A percentile compares a stretch with the other conserved stretches of the same genome.
Evolutionary conservation across 2,113 vertebrate genomes (phyloP).

Genomic region (Todiramphus chloris): DNA sequence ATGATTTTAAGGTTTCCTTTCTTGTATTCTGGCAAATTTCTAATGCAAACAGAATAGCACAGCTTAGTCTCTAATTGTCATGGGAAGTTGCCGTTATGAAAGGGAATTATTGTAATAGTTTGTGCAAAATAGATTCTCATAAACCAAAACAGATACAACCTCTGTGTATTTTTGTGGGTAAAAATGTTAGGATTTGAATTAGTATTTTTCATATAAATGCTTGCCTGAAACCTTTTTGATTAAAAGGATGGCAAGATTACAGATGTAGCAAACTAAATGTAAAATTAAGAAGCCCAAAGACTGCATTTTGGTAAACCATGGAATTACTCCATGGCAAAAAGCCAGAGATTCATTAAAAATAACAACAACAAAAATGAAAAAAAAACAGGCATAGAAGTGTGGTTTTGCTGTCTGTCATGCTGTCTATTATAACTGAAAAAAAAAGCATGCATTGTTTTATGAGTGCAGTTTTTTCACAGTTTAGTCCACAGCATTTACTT

Average conservation of each 20-base stretch:
- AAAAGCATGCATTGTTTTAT: conserved; percentile 18
- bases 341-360: conserved; percentile 55
- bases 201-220: conserved; percentile 19
- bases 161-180: background rate
- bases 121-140: background rate
- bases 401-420: conserved; percentile 66
- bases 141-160: background rate
- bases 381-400: conserved; percentile 31
- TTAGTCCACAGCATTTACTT: conserved; percentile 51
- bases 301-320: conserved; percentile 72
- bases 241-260: conserved; percentile 17
- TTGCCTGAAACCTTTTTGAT: conserved; percentile 23
- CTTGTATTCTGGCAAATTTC: conserved; percentile 47
- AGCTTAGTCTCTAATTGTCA: conserved; percentile 42
- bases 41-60: conserved; percentile 27
- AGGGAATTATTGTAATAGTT: conserved; percentile 31
- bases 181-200: background rate
- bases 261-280: conserved; percentile 49
- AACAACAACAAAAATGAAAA: background rate
- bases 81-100: conserved; percentile 19
- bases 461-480: conserved; percentile 12
- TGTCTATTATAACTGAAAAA: conserved; percentile 64
- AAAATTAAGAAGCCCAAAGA: conserved; percentile 64
- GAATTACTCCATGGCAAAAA: conserved; percentile 69
- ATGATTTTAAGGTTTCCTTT: conserved; percentile 3